Conservation (phyloP, 2,888 invertebrate species). For the Rhagonycha fulva region DNA sequence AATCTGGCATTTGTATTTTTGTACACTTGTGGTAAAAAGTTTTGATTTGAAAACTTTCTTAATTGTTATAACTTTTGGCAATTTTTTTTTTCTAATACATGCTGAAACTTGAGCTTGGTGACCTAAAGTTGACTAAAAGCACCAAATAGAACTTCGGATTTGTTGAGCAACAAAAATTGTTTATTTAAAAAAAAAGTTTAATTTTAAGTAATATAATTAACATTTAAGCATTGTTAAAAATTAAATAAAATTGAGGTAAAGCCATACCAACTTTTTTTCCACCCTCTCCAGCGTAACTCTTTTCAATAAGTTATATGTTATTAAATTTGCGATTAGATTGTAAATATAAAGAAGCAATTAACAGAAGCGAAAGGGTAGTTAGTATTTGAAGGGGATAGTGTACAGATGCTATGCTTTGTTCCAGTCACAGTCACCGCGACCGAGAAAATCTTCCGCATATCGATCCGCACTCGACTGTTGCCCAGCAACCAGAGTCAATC, state of each 20-base stretch:
- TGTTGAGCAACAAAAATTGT: neutral
- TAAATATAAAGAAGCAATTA: conserved; percentile 2
- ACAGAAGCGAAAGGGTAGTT: conserved; percentile 11
- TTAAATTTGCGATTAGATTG: neutral
- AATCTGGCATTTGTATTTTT: conserved; percentile 29
- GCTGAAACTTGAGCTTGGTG: neutral
- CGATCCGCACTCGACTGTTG: conserved; percentile 60
- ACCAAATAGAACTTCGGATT: neutral
- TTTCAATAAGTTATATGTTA: neutral
- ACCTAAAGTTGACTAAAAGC: neutral
- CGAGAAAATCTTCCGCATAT: conserved; percentile 57
- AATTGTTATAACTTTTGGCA: neutral
- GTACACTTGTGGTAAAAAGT: conserved; percentile 13
- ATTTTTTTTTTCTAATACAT: neutral
- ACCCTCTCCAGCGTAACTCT: neutral
- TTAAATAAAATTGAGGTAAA: neutral
- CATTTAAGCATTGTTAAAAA: neutral
- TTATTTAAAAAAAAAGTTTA: neutral
- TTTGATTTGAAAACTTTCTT: conserved; percentile 3
- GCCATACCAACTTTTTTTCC: neutral
- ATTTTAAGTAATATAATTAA: no score
- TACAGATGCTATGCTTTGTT: conserved; percentile 39
- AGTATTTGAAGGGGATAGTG: conserved; percentile 23
- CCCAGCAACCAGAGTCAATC: conserved; percentile 63
- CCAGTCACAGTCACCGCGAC: conserved; percentile 46